Conservation (phyloP, 1,140 invertebrate species). For the Ceratosolen solmsi region DNA sequence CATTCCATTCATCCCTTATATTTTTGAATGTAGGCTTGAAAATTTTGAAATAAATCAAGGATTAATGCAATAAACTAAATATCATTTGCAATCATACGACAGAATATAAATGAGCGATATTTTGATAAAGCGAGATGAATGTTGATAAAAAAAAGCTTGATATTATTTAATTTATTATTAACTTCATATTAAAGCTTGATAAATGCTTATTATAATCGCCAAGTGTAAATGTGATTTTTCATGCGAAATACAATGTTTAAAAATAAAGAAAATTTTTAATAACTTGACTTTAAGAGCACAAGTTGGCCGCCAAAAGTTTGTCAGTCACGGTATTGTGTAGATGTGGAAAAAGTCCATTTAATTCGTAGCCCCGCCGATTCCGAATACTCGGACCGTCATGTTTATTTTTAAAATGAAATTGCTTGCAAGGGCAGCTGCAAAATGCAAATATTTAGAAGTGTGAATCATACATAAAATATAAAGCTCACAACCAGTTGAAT, state of each 20-base stretch:
- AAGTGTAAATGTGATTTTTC: background rate
- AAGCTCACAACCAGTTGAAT: constrained; percentile 28
- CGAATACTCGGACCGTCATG: background rate
- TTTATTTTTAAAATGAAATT: constrained; percentile 10
- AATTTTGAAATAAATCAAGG: too few relatives aligned
- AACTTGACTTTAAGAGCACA: background rate
- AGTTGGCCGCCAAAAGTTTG: background rate
- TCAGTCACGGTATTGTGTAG: background rate
- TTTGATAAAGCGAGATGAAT: too few relatives aligned
- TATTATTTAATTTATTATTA: too few relatives aligned
- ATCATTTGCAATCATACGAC: too few relatives aligned
- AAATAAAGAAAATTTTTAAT: background rate
- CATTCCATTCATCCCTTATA: too few relatives aligned
- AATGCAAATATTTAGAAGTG: background rate
- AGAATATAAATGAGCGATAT: too few relatives aligned
- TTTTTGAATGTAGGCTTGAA: too few relatives aligned
- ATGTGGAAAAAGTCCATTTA: background rate
- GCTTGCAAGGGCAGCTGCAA: background rate
- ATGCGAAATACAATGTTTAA: background rate
- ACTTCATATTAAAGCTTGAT: too few relatives aligned
- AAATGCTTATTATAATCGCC: background rate
- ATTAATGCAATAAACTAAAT: too few relatives aligned
- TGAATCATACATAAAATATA: background rate
- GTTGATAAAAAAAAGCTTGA: too few relatives aligned
- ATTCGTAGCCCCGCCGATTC: background rate